Evolutionary conservation across 2,113 vertebrate species (phyloP), one percentile per base, ranked within the genome.

Genomic region (Sminthopsis crassicaudata): DNA sequence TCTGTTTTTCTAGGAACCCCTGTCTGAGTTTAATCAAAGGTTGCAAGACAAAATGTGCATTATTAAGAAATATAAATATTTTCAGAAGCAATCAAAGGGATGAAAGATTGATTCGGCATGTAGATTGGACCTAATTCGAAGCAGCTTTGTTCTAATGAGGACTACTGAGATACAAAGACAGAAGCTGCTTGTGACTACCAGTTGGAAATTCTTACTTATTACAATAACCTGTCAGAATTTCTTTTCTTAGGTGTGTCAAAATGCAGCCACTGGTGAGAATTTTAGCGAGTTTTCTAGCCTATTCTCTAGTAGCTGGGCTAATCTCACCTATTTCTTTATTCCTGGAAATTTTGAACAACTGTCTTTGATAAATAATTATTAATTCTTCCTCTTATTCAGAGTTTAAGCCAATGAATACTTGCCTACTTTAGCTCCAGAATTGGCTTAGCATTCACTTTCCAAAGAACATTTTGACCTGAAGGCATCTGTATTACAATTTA

Each of bases 1-100:
- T 94, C 97, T 94, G 97, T 97, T 97, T 84, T n/a, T 84, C 97
- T 0, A 95, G 98, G 96, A 98, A 91, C 36, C 88, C 95, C 97
- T 92, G 98, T 98, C 98, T 99, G 98, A 98, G 98, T 99, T 99
- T 98, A 98, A 99, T 99, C 98, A 98, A 96, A 97, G 98, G 96
- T 98, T 97, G 98, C 97, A 97, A 98, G 98, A 98, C 98, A 98
- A 98, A 99, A 99, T 98, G 98, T 98, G 98, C 98, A 97, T 98
- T 99, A 99, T 98, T 98, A 98, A 98, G 98, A 99, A 98, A 98
- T 99, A 99, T 98, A 99, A 99, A 99, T 99, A 99, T 99, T 99
- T 99, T 99, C 98, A 98, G 98, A 99, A 99, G 98, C 98, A 99
- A 99, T 99, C 98, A 99, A 98, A 98, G 97, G 98, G 97, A 98